Percentiles rank a stretch among this genome's conserved stretches.
Evolutionary conservation across 1,140 invertebrate species (phyloP).

Genomic region (Pseudomyrmex pallidus): DNA sequence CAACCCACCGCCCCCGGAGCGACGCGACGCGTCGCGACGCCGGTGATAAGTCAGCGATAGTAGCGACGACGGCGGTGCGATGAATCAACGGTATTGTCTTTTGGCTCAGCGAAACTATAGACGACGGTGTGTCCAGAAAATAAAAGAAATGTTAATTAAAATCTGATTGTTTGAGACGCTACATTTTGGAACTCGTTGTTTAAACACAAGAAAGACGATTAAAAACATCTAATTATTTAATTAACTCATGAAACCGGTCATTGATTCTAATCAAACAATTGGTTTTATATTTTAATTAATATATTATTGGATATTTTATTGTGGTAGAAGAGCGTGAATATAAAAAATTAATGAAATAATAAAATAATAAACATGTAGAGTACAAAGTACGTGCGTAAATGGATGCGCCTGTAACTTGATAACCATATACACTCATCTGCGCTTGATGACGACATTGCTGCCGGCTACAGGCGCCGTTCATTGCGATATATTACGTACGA

Average conservation of each 20-base stretch:
- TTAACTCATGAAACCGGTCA: not conserved
- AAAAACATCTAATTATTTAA: not conserved
- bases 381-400: no score
- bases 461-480: no score
- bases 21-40: not conserved
- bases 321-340: no score
- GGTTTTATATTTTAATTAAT: constrained; percentile 16
- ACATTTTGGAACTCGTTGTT: not conserved
- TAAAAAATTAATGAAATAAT: no score
- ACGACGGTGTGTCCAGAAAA: not conserved
- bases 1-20: constrained; percentile 49
- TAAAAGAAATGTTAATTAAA: not conserved
- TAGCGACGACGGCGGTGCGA: constrained; percentile 32
- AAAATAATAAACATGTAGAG: no score
- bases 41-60: not conserved
- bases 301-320: constrained; percentile 3
- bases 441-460: no score
- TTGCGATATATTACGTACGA: no score
- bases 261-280: not conserved
- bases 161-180: not conserved
- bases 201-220: not conserved
- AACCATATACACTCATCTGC: no score
- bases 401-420: no score
- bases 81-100: not conserved
- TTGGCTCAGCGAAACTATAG: not conserved